phyloP scores from a whole-genome alignment of 2,797 vertebrate genomes.

The Mus spretus region DNA sequence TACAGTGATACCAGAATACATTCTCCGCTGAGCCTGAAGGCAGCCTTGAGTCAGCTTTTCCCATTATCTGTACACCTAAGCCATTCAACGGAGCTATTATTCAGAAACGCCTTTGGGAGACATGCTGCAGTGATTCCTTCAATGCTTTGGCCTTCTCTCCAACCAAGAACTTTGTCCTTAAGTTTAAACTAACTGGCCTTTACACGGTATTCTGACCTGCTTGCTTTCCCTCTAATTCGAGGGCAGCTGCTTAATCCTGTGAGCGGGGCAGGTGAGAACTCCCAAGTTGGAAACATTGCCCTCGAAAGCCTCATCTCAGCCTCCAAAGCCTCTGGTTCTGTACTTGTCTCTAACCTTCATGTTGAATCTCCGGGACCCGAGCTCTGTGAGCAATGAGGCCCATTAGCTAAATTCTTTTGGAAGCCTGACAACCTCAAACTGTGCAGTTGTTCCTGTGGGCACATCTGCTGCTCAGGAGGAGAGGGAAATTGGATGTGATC shows the following conservation, averaged over 20 bases:
- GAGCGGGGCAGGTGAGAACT: neutral
- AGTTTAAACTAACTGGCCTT: constrained; percentile 49
- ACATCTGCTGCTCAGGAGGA: constrained; percentile 73
- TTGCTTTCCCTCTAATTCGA: neutral
- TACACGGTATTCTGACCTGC: neutral
- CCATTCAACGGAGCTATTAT: constrained; percentile 62
- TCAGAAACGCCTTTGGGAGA: constrained; percentile 68
- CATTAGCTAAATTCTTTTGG: constrained; percentile 85
- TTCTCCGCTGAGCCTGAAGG: constrained; percentile 77
- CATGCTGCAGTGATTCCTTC: constrained; percentile 26
- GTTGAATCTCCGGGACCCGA: constrained; percentile 40
- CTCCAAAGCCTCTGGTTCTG: constrained; percentile 2
- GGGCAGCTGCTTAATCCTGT: constrained; percentile 27
- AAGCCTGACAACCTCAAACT: constrained; percentile 77
- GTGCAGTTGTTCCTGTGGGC: constrained; percentile 75
- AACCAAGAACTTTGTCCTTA: constrained; percentile 51
- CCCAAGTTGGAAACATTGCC: constrained; percentile 21
- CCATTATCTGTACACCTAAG: constrained; percentile 62
- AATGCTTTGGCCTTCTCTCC: constrained; percentile 29
- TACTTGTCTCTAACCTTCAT: constrained; percentile 66
- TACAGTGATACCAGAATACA: constrained; percentile 66
- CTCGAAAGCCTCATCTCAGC: neutral
- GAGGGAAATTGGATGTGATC: constrained; percentile 41
- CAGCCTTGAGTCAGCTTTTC: constrained; percentile 77
- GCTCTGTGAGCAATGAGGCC: constrained; percentile 77